Percentiles rank a stretch among this genome's conserved stretches.
These are phyloP conservation scores for Drosophila testacea DNA, from an alignment of 2,888 invertebrate species.

Conservation along the genomic window DNA sequence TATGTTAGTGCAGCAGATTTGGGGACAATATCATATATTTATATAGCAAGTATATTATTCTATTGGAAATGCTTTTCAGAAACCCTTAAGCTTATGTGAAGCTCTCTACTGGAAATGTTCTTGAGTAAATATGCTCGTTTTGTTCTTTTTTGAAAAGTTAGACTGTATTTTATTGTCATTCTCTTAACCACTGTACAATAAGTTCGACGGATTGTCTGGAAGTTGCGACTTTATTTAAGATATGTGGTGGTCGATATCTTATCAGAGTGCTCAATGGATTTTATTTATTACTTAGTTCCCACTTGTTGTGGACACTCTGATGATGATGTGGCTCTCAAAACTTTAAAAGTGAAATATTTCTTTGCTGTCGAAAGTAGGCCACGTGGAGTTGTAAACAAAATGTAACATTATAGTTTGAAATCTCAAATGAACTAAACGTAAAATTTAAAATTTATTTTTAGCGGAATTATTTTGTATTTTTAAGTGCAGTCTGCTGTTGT, in stretches of 20 bases:
- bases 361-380: constrained; percentile 36
- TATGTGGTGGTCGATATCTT: constrained; percentile 43
- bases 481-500: no score
- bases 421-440: background rate
- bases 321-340: constrained; percentile 31
- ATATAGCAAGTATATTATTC: no score
- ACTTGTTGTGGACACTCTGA: background rate
- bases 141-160: no score
- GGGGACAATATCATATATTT: no score
- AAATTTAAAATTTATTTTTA: background rate
- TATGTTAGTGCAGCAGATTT: background rate
- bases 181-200: constrained; percentile 30
- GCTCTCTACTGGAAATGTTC: no score
- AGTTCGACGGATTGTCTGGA: constrained; percentile 2
- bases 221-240: constrained; percentile 11
- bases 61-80: no score
- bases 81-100: no score
- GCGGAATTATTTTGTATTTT: no score
- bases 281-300: constrained; percentile 38
- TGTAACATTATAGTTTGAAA: background rate
- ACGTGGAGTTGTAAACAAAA: constrained; percentile 23
- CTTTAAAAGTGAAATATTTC: constrained; percentile 1
- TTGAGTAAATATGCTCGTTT: no score
- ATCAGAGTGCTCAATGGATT: constrained; percentile 32
- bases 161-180: background rate